Evolutionary conservation across 1,140 invertebrate genomes (phyloP).

Genomic region (Drosophila baimaii): DNA sequence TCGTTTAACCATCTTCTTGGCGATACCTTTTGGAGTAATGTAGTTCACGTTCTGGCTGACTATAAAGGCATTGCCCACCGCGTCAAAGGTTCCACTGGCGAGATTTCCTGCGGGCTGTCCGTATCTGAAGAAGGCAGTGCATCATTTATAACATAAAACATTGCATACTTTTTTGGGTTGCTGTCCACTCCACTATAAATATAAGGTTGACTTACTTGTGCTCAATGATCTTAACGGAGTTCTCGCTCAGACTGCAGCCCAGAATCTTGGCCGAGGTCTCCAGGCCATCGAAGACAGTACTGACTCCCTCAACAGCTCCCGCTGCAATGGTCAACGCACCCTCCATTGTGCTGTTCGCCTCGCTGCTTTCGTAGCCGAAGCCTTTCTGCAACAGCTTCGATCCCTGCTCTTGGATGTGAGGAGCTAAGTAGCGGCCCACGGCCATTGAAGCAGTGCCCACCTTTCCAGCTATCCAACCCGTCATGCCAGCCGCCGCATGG

Average conservation of each 20-base stretch:
- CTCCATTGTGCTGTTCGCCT: constrained; percentile 87
- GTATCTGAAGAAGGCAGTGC: constrained; percentile 85
- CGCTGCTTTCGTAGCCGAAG: constrained; percentile 85
- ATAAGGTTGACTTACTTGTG: constrained; percentile 85
- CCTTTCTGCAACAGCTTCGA: constrained; percentile 86
- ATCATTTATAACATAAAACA: not conserved
- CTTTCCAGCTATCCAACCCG: constrained; percentile 87
- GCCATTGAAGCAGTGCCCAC: constrained; percentile 87
- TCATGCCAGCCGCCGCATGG: constrained; percentile 87
- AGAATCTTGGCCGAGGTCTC: constrained; percentile 88
- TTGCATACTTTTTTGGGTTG: not conserved
- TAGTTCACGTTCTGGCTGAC: constrained; percentile 87
- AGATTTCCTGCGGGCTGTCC: constrained; percentile 86
- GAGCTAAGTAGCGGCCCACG: constrained; percentile 87
- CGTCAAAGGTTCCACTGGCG: constrained; percentile 86
- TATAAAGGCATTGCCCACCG: constrained; percentile 87
- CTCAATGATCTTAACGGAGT: constrained; percentile 89
- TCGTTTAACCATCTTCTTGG: constrained; percentile 88
- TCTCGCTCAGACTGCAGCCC: constrained; percentile 87
- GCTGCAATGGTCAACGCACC: constrained; percentile 88
- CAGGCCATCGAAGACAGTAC: constrained; percentile 88
- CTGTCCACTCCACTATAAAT: too few relatives aligned
- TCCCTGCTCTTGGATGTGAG: constrained; percentile 88
- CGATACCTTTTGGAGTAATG: constrained; percentile 87
- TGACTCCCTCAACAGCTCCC: constrained; percentile 88